These are phyloP conservation scores for Drosophila chauvacae DNA, from an alignment of 1,140 invertebrate genomes.

Conservation along the genomic window DNA sequence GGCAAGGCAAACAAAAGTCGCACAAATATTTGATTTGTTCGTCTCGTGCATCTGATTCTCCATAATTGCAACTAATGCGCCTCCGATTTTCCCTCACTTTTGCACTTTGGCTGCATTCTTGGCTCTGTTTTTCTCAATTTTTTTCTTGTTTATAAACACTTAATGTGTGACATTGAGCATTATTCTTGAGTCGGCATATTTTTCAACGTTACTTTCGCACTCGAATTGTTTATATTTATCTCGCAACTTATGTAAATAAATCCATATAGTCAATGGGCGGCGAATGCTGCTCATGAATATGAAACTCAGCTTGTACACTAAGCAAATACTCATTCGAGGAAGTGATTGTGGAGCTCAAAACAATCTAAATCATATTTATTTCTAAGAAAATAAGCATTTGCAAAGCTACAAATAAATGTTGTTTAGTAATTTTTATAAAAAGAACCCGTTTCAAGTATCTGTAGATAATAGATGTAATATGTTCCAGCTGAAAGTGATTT, in stretches of 20 bases:
- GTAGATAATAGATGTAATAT: background rate
- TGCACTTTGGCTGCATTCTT: constrained; percentile 53
- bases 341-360: background rate
- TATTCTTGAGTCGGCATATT: constrained; percentile 22
- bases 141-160: constrained; percentile 50
- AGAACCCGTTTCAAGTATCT: background rate
- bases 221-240: constrained; percentile 34
- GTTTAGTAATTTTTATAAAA: background rate
- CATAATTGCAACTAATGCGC: constrained; percentile 76
- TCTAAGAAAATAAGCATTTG: background rate
- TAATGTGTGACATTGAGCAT: constrained; percentile 55
- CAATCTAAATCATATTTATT: background rate
- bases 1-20: constrained; percentile 76
- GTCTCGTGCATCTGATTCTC: constrained; percentile 70
- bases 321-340: constrained; percentile 7
- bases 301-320: constrained; percentile 15
- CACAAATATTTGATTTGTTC: constrained; percentile 73
- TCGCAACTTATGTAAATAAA: constrained; percentile 55
- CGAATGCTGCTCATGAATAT: constrained; percentile 62
- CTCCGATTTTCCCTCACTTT: constrained; percentile 51
- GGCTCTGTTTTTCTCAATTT: constrained; percentile 36
- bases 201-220: constrained; percentile 51
- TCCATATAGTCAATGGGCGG: constrained; percentile 43
- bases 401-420: background rate
- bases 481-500: background rate